A percentile compares a stretch with the other conserved stretches of the same genome.
Evolutionary conservation across 2,113 vertebrate species (phyloP).

Genomic region (Hucho hucho): DNA sequence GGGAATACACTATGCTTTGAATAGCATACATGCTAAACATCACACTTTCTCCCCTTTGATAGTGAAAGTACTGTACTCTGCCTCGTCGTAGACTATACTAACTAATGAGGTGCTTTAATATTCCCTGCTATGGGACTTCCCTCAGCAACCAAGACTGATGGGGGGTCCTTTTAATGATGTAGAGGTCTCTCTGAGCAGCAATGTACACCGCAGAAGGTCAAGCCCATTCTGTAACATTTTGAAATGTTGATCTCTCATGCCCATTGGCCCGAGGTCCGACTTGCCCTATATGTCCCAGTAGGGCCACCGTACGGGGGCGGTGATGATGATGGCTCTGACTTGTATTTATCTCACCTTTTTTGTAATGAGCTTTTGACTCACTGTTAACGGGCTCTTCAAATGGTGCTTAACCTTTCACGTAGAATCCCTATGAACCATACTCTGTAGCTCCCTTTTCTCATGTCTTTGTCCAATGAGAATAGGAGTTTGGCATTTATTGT

Average conservation of each 20-base stretch:
- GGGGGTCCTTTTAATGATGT: constrained; percentile 59
- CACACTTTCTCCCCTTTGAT: constrained; percentile 37
- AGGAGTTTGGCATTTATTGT: no score
- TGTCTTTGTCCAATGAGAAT: no score
- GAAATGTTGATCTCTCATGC: constrained; percentile 5
- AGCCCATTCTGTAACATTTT: not conserved
- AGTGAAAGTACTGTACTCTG: constrained; percentile 10
- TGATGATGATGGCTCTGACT: constrained; percentile 3
- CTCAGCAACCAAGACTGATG: constrained; percentile 9
- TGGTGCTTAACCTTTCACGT: constrained; percentile 28
- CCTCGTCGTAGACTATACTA: constrained; percentile 30
- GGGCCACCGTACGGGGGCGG: not conserved
- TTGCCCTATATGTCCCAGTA: constrained; percentile 18
- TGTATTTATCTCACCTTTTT: constrained; percentile 22
- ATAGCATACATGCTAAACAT: constrained; percentile 4
- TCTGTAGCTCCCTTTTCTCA: no score
- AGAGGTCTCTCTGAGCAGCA: constrained; percentile 22
- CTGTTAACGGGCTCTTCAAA: constrained; percentile 9
- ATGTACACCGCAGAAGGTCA: not conserved
- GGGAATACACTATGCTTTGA: not conserved
- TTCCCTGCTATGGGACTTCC: not conserved
- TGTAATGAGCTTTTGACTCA: constrained; percentile 29
- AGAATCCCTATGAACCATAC: no score
- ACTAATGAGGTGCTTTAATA: constrained; percentile 27
- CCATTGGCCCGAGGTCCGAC: not conserved